Percentiles rank a stretch among this genome's conserved stretches.
These are phyloP conservation scores for Troides helena DNA, from an alignment of 2,888 invertebrate genomes.

Conservation along the genomic window DNA sequence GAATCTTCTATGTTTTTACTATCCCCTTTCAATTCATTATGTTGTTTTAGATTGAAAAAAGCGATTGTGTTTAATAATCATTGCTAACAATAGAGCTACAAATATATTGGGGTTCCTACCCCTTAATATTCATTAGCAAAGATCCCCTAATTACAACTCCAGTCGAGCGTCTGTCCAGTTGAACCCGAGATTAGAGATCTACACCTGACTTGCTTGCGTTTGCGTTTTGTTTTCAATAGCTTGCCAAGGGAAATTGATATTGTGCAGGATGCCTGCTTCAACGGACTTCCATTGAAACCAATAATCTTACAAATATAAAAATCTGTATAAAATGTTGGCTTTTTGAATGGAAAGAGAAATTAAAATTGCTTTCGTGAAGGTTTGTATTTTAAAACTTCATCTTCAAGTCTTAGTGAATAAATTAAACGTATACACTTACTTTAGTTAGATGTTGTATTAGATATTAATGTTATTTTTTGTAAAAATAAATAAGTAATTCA, in stretches of 20 bases:
- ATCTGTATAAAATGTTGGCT: conserved; percentile 47
- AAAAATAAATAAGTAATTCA: too few relatives aligned
- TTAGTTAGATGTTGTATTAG: too few relatives aligned
- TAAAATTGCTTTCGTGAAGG: conserved; percentile 2
- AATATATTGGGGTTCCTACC: conserved; percentile 59
- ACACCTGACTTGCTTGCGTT: conserved; percentile 69
- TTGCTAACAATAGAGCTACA: conserved; percentile 45
- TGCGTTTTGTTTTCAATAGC: conserved; percentile 60
- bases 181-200: conserved; percentile 54
- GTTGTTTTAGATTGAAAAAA: conserved; percentile 54
- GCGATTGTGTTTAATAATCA: conserved; percentile 63
- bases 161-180: conserved; percentile 52
- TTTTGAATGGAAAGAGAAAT: conserved; percentile 29
- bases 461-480: too few relatives aligned
- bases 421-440: neutral
- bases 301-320: conserved; percentile 47
- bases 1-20: neutral
- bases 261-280: conserved; percentile 52
- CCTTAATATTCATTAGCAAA: conserved; percentile 72
- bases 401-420: neutral
- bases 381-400: neutral
- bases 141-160: conserved; percentile 70
- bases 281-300: conserved; percentile 57
- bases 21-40: conserved; percentile 41
- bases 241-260: conserved; percentile 68